Evolutionary conservation across 2,113 vertebrate species (phyloP).

Genomic region (Numida meleagris): DNA sequence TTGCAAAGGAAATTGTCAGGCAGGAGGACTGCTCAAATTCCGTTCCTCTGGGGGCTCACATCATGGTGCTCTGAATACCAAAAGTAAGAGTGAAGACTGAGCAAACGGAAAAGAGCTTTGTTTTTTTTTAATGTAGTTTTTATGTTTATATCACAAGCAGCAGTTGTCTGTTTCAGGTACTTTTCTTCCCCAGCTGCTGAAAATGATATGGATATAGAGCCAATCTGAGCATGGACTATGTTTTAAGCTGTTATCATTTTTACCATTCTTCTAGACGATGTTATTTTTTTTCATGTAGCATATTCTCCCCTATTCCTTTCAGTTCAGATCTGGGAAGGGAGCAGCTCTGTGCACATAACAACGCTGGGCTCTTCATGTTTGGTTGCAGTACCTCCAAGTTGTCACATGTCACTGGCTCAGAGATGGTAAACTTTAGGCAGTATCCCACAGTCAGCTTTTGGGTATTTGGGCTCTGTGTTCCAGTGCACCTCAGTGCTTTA

Average conservation of each 20-base stretch:
- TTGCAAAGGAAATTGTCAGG: background rate
- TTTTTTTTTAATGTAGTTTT: background rate
- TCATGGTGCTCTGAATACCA: background rate
- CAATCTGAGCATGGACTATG: background rate
- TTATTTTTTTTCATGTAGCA: rapidly evolving
- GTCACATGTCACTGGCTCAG: background rate
- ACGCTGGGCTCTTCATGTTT: rapidly evolving
- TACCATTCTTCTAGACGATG: background rate
- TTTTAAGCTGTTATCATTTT: background rate
- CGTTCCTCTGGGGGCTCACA: background rate
- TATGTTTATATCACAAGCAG: background rate
- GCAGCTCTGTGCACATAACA: background rate
- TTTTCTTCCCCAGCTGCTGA: background rate
- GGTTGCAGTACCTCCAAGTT: background rate
- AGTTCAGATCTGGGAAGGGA: background rate
- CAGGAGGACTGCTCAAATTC: background rate
- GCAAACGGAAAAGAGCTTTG: background rate
- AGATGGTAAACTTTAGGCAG: background rate
- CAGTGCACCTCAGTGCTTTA: background rate
- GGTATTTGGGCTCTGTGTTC: background rate
- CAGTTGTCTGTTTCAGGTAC: background rate
- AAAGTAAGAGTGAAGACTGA: background rate
- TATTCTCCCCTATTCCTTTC: background rate
- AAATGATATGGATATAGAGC: background rate
- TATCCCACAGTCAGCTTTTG: no score